Evolutionary conservation across 1,140 invertebrate species (phyloP).

Genomic region (Drosophila albomicans): DNA sequence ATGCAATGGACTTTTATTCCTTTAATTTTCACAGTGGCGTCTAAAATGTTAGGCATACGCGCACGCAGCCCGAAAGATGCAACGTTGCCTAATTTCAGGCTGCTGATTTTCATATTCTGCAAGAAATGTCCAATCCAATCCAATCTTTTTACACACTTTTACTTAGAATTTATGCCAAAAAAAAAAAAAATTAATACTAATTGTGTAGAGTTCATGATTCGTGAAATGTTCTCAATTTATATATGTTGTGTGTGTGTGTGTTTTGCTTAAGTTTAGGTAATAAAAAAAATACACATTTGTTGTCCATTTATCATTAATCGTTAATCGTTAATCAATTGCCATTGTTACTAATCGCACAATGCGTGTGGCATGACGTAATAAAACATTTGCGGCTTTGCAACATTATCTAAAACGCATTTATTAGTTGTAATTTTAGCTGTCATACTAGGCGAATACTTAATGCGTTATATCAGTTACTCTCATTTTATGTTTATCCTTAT

Average conservation of each 20-base stretch:
- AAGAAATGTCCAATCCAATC: no score
- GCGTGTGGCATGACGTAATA: no score
- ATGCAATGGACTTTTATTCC: conserved; percentile 26
- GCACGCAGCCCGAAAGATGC: no score
- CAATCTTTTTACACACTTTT: neutral
- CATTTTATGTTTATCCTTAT: neutral
- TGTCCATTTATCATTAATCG: neutral
- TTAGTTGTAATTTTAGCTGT: conserved; percentile 1
- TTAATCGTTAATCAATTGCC: neutral
- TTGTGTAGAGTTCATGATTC: neutral
- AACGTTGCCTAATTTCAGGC: conserved; percentile 12
- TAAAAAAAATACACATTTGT: conserved; percentile 74
- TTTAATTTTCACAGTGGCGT: conserved; percentile 22
- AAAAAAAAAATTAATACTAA: neutral
- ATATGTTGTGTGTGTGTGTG: conserved; percentile 15
- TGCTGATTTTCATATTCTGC: no score
- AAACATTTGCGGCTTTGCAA: conserved; percentile 10
- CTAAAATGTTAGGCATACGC: conserved; percentile 6
- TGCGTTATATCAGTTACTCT: conserved; percentile 4
- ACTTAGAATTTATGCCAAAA: neutral
- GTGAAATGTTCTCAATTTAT: neutral
- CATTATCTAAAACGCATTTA: conserved; percentile 9
- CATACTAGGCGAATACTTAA: conserved; percentile 19
- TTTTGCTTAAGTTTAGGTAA: conserved; percentile 49
- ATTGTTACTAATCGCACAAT: no score